Conservation (phyloP, 2,797 vertebrate species). For the Buphagus erythrorhynchus region DNA sequence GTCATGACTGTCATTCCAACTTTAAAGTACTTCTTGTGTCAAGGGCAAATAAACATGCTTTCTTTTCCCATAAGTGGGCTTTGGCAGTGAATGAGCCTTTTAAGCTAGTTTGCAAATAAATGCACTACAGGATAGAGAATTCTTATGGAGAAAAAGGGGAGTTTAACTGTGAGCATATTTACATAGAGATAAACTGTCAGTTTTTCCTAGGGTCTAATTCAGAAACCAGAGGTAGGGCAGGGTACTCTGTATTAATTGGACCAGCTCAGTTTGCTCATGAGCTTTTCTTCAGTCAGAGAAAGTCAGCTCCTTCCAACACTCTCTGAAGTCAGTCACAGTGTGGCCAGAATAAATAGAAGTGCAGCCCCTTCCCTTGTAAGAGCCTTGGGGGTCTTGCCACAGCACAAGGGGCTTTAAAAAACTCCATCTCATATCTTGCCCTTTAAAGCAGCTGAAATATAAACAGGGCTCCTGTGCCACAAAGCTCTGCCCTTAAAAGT, state of each 20-base stretch:
- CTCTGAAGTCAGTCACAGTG: not conserved
- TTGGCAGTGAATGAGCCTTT: not conserved
- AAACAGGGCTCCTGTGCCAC: not conserved
- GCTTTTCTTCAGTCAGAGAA: not conserved
- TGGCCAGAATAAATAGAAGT: not conserved
- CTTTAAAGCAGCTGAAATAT: not conserved
- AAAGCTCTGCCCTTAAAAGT: not conserved
- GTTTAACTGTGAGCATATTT: not conserved
- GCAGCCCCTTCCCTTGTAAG: not conserved
- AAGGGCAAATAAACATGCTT: not conserved
- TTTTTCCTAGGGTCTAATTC: not conserved
- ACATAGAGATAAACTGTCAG: not conserved
- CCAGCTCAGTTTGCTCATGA: not conserved
- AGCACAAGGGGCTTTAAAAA: not conserved
- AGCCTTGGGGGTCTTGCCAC: not conserved
- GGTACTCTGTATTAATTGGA: not conserved
- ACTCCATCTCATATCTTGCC: not conserved
- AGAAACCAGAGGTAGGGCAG: not conserved
- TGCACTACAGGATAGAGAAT: not conserved
- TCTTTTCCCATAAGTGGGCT: not conserved
- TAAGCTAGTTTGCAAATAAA: not conserved
- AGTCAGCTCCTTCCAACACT: not conserved
- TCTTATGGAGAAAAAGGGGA: not conserved
- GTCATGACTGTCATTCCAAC: not conserved
- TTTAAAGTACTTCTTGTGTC: not conserved